phyloP scores from a whole-genome alignment of 1,140 invertebrate species.

The Hormaphis cornu region DNA sequence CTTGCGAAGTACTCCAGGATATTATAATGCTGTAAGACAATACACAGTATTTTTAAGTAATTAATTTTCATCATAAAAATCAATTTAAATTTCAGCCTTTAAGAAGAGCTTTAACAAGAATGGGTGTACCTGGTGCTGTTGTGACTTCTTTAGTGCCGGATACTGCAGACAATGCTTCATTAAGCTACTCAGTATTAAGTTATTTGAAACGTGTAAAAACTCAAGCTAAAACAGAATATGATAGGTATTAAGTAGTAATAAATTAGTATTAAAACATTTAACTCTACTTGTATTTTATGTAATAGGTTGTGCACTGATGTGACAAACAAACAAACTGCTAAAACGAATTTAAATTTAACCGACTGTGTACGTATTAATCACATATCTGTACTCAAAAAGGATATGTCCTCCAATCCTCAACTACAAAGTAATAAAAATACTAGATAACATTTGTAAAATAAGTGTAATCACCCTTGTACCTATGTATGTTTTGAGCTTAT shows the following conservation, averaged over 20 bases:
- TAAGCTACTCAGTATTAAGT: conserved; percentile 87
- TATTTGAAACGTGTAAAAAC: conserved; percentile 93
- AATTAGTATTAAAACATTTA: not conserved
- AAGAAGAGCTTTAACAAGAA: conserved; percentile 77
- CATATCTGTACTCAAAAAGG: conserved; percentile 58
- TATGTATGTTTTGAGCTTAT: not conserved
- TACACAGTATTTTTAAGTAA: not conserved
- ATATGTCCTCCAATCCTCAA: conserved; percentile 66
- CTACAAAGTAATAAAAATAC: conserved; percentile 47
- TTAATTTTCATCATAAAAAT: not conserved
- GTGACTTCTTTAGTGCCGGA: conserved; percentile 79
- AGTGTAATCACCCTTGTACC: too few relatives aligned
- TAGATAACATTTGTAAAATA: not conserved
- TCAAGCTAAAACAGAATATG: conserved; percentile 89
- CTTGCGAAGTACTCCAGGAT: conserved; percentile 86
- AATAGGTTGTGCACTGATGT: conserved; percentile 60
- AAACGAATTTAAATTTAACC: conserved; percentile 24
- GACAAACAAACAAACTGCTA: conserved; percentile 41
- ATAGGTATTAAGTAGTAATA: conserved; percentile 47
- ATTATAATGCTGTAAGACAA: conserved; percentile 77
- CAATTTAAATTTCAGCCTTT: conserved; percentile 53
- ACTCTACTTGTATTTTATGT: not conserved
- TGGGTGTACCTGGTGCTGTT: conserved; percentile 71
- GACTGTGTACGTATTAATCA: conserved; percentile 66
- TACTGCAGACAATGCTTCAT: conserved; percentile 72